Base-by-base conservation (phyloP, 2,113 vertebrate genomes). In the Actinemys pallida region DNA sequence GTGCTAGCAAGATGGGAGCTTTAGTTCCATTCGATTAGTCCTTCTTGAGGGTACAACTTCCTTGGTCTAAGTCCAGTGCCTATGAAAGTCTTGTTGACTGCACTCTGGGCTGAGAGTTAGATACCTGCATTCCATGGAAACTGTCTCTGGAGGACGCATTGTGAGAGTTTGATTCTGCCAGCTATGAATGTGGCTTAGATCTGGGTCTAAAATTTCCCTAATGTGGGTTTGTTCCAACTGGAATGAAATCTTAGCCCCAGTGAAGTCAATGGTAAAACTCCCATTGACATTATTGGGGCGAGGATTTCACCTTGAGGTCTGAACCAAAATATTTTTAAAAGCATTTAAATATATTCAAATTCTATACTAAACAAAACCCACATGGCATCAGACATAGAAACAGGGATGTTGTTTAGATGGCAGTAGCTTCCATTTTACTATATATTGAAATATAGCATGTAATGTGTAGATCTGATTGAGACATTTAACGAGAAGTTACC, bases 1-100 rank as follows among this genome's bases (percentile, higher is more conserved):
- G 90, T 49, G 35, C 93, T 93, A 86, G 76, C 82, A 84, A 87
- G 42, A 87, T 86, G 84, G 59, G 95, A 92, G 59, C 81, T 86
- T 90, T 83, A 49, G 84, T 97, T 76, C 72, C 94, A 59, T 89
- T 96, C 88, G 84, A n/a, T 65, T 85, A 3, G 87, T 16, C 86
- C 90, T 90, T 93, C 88, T 93, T 27, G 91, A 93, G 42, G 49
- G 87, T 94, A 94, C 95, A 91, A 29, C 9, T 31, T 59, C 69
- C 84, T 4, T 27, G 83, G 87, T 84, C 42, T 69, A 89, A 96
- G 86, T 65, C 50, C 86, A 81, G 39, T 4, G 10, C 57, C 16
- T 57, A 53, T 88, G 84, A 87, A 96, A 90, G 90, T 81, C 83
- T 93, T 39, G 16, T 85, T 31, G 7, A 65, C 31, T 14, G 59